A percentile compares a stretch with the other conserved stretches of the same genome.
These are phyloP conservation scores for Pangasius sanitwongsei DNA, from an alignment of 2,797 vertebrate genomes.

Conservation along the genomic window DNA sequence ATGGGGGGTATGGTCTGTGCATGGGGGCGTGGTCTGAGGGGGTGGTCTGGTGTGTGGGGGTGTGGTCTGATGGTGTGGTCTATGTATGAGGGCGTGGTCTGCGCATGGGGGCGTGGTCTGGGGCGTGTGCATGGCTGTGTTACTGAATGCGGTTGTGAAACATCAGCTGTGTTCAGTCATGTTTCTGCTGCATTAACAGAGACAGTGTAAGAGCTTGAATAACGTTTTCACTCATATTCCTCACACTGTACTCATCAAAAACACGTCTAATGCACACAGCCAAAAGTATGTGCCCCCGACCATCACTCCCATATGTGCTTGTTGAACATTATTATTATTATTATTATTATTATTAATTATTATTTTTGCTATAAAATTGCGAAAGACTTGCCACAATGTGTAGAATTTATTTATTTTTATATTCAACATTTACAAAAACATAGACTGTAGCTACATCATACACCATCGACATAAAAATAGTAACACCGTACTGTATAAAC, in stretches of 20 bases:
- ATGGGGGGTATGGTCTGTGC: no score
- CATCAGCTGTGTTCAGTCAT: not conserved
- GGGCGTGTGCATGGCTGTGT: not conserved
- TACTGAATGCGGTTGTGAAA: not conserved
- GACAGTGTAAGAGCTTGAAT: not conserved
- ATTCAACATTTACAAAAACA: not conserved
- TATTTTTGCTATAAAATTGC: constrained; percentile 19
- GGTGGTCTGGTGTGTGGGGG: no score
- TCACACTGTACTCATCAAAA: not conserved
- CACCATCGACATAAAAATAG: not conserved
- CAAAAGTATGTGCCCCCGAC: not conserved
- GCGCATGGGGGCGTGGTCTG: not conserved
- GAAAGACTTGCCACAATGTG: not conserved
- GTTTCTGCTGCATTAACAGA: not conserved
- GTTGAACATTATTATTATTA: not conserved
- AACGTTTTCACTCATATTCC: not conserved
- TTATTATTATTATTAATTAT: no score
- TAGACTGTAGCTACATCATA: not conserved
- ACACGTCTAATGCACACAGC: not conserved
- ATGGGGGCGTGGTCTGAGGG: no score
- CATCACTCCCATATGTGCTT: no score
- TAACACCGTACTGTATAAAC: not conserved
- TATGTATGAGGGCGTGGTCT: no score
- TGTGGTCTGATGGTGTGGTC: no score
- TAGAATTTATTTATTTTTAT: not conserved